Evolutionary conservation across 2,888 invertebrate genomes (phyloP).

Genomic region (Stenodera caucasica): DNA sequence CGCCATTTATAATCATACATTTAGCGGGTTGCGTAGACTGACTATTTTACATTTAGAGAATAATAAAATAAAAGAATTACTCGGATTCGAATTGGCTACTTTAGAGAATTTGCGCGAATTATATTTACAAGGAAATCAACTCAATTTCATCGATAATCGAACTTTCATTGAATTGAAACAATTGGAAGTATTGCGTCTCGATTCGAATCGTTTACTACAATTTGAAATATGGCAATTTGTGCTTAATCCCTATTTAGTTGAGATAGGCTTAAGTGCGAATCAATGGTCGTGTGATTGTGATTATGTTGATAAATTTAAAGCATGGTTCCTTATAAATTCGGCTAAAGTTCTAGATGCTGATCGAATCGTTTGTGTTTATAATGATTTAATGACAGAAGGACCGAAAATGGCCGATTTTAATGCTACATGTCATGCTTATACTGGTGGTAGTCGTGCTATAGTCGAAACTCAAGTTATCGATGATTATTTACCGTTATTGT

Average conservation of each 20-base stretch:
- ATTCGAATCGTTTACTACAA: slow-evolving; percentile 71
- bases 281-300: slow-evolving; percentile 86
- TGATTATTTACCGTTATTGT: slow-evolving; percentile 74
- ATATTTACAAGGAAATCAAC: slow-evolving; percentile 74
- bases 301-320: slow-evolving; percentile 74
- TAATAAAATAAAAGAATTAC: too few relatives aligned
- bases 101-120: slow-evolving; percentile 72
- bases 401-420: slow-evolving; percentile 76
- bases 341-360: slow-evolving; percentile 67
- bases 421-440: slow-evolving; percentile 73
- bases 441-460: slow-evolving; percentile 72
- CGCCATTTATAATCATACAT: slow-evolving; percentile 77
- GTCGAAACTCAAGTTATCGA: slow-evolving; percentile 70
- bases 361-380: slow-evolving; percentile 70
- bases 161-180: slow-evolving; percentile 71
- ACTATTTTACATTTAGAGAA: slow-evolving; percentile 76
- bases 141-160: slow-evolving; percentile 68
- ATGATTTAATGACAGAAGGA: slow-evolving; percentile 66
- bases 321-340: slow-evolving; percentile 68
- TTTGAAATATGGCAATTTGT: slow-evolving; percentile 75
- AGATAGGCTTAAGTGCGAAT: slow-evolving; percentile 71
- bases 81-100: slow-evolving; percentile 70
- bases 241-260: slow-evolving; percentile 63
- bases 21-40: slow-evolving; percentile 79
- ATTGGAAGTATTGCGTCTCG: slow-evolving; percentile 67